Percentiles rank a stretch among this genome's conserved stretches.
Conservation (phyloP, 2,888 invertebrate species). For the Hypsopygia costalis region DNA sequence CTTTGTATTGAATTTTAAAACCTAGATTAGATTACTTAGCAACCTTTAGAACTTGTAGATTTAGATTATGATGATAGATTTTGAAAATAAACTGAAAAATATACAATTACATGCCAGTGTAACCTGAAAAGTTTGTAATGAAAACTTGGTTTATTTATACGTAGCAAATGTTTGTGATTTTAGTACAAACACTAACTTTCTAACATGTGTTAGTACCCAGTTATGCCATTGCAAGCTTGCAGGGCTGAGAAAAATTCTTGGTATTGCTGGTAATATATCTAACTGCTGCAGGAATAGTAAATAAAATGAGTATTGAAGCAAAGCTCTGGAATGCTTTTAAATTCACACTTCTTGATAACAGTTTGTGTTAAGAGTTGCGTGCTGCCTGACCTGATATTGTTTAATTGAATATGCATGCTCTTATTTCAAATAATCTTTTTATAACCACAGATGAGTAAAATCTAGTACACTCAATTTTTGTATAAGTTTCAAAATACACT, state of each 20-base stretch:
- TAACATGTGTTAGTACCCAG: constrained; percentile 33
- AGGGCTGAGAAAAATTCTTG: constrained; percentile 47
- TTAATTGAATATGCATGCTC: too few species aligned
- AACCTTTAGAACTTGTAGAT: constrained; percentile 8
- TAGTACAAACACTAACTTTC: constrained; percentile 62
- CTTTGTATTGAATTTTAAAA: constrained; percentile 5
- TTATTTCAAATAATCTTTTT: too few species aligned
- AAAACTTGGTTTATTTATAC: constrained; percentile 1
- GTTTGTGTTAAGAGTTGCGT: too few species aligned
- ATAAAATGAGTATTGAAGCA: too few species aligned
- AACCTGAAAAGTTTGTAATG: constrained; percentile 1
- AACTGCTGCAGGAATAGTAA: constrained; percentile 27
- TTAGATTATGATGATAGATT: constrained; percentile 13
- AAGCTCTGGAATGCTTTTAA: too few species aligned
- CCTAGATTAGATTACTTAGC: constrained; percentile 2
- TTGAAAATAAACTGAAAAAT: neutral
- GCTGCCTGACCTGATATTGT: too few species aligned
- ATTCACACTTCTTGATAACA: too few species aligned
- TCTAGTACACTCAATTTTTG: too few species aligned
- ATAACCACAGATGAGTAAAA: too few species aligned
- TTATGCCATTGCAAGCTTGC: constrained; percentile 62
- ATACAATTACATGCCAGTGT: constrained; percentile 8
- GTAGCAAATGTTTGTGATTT: constrained; percentile 7
- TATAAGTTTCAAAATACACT: too few species aligned
- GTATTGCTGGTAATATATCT: constrained; percentile 58